Percentiles rank a stretch among this genome's conserved stretches.
phyloP scores from a whole-genome alignment of 2,888 invertebrate genomes.

The Orchestes rusci region DNA sequence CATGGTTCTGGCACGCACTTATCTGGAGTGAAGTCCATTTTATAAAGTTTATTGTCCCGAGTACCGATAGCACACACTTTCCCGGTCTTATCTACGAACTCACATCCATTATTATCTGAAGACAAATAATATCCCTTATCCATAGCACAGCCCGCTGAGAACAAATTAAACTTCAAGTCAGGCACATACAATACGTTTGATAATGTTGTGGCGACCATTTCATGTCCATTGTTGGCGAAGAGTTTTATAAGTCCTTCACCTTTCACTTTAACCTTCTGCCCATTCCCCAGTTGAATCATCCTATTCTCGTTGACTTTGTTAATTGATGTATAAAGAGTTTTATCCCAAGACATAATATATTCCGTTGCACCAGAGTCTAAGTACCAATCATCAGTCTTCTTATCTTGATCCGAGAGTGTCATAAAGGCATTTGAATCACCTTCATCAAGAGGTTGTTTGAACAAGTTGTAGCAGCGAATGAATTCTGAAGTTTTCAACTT shows the following conservation, averaged over 20 bases:
- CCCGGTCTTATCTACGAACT: constrained; percentile 7
- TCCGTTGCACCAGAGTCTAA: constrained; percentile 20
- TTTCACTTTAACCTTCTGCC: constrained; percentile 13
- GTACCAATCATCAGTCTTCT: too few relatives aligned
- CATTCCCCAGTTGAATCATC: too few relatives aligned
- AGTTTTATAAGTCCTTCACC: too few relatives aligned
- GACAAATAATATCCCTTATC: constrained; percentile 15
- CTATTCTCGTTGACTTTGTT: too few relatives aligned
- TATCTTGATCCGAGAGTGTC: too few relatives aligned
- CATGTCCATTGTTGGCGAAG: too few relatives aligned
- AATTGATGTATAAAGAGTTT: too few relatives aligned
- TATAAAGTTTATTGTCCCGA: constrained; percentile 7
- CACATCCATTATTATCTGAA: constrained; percentile 12
- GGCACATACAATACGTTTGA: constrained; percentile 6
- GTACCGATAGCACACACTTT: not conserved
- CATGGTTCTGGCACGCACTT: not conserved
- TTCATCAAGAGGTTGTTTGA: too few relatives aligned
- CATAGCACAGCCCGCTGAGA: constrained; percentile 9
- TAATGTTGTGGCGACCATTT: constrained; percentile 17
- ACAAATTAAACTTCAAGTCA: constrained; percentile 5
- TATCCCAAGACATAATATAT: constrained; percentile 18
- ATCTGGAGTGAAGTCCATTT: constrained; percentile 3
- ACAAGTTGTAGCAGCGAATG: too few relatives aligned
- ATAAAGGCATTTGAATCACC: constrained; percentile 7
- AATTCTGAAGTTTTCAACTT: too few relatives aligned